Evolutionary conservation across 2,113 vertebrate genomes (phyloP).

Genomic region (Tetrao urogallus): DNA sequence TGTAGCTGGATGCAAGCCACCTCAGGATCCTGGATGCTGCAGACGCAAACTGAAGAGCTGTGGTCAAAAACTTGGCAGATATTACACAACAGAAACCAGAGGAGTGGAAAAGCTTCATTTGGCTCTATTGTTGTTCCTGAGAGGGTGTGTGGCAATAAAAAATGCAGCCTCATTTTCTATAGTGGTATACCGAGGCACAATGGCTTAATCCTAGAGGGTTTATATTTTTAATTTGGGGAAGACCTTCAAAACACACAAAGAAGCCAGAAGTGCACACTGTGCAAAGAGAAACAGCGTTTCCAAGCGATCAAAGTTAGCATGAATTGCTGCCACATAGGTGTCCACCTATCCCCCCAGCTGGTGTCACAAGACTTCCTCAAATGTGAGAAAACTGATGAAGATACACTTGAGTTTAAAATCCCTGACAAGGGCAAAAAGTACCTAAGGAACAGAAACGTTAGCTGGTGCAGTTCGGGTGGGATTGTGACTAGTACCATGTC

Average conservation of each 20-base stretch:
- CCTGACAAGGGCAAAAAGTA: neutral
- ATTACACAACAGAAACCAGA: neutral
- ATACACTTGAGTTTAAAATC: neutral
- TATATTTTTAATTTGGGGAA: neutral
- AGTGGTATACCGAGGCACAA: neutral
- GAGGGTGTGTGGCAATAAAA: neutral
- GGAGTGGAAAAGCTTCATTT: neutral
- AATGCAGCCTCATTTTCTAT: neutral
- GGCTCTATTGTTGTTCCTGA: neutral
- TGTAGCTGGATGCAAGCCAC: neutral
- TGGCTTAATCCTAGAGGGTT: neutral
- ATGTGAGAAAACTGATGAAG: neutral
- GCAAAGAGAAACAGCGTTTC: neutral
- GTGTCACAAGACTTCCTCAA: neutral
- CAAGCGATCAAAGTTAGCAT: neutral
- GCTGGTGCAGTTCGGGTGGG: neutral
- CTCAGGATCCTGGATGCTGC: neutral
- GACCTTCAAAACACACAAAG: neutral
- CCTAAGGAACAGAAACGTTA: neutral
- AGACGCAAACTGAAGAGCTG: neutral
- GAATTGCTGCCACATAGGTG: neutral
- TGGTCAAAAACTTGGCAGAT: neutral
- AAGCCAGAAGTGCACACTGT: neutral
- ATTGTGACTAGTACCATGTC: neutral
- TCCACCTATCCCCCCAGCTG: rapidly evolving